Base-by-base conservation (phyloP, 2,113 vertebrate genomes). In the Erythrocercus mccallii region DNA sequence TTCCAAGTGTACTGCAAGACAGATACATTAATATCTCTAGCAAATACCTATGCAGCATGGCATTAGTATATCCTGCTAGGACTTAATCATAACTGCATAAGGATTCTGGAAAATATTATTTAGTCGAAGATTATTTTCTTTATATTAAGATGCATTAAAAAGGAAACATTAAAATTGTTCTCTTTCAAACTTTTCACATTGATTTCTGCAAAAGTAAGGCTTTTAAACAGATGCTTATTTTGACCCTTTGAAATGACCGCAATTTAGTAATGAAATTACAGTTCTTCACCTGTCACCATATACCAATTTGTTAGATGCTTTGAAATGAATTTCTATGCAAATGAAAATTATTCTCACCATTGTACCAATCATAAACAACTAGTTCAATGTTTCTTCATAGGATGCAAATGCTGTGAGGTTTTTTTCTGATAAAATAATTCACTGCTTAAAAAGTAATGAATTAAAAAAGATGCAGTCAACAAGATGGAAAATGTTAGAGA, bases 231-330 rank as follows among this genome's bases (percentile, higher is more conserved):
- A 30, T 72, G 65, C 77, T 89, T 89, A 60, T 78, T 68, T 60
- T 94, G 92, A 94, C 92, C 92, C 77, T 88, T 81, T 90, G 64
- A 94, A 94, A 91, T 94, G 91, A 94, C 86, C 2, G 3, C 77
- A 94, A 92, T 96, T 96, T 92, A 81, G 51, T 94, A 94, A 94
- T 68, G 86, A 74, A 92, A 95, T 96, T 96, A 86, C 64, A 91
- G 64, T 88, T 90, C 91, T 86, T 95, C 82, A 94, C 88, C 86
- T 84, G 83, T 86, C 82, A 81, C 80, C 60, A 56, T 23, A 74
- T 28, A 78, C 31, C 69, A 84, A 78, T 92, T 88, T 84, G 19
- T 76, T 62, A 81, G 83, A 62, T 28, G 48, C 38, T 78, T 86
- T 91, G 60, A 51, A 92, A 92, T 88, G 5, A 89, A 70, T 88